Conservation (phyloP, 2,113 vertebrate genomes). For the Xenopus laevis region DNA sequence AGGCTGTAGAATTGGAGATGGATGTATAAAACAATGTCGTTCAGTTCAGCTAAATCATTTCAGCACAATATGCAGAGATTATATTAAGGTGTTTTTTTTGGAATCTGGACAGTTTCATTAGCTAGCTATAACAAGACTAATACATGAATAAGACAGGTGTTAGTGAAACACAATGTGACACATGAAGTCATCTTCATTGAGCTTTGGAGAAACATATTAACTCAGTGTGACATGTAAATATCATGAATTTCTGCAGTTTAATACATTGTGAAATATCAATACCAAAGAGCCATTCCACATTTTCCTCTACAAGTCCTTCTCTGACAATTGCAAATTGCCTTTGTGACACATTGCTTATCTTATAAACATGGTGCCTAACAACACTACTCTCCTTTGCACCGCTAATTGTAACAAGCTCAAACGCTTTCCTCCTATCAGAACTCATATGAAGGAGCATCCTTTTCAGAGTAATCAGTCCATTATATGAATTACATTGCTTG, state of each 20-base stretch:
- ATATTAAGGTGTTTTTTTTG: not conserved
- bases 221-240: conserved; percentile 2
- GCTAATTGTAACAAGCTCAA: conserved; percentile 9
- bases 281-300: not conserved
- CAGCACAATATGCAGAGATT: not conserved
- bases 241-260: conserved; percentile 1
- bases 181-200: conserved; percentile 7
- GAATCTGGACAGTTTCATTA: not conserved
- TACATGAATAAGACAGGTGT: not conserved
- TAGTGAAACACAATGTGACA: conserved; percentile 13
- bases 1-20: not conserved
- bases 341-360: conserved; percentile 14
- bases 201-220: not conserved
- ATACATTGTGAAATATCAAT: conserved; percentile 12
- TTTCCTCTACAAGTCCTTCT: not conserved
- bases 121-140: not conserved
- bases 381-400: not conserved
- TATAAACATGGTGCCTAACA: not conserved
- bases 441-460: not conserved
- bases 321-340: conserved; percentile 7
- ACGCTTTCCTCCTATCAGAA: not conserved
- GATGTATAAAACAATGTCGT: not conserved
- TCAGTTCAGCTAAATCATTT: not conserved
- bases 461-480: not conserved
- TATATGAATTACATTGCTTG: not conserved